Conservation (phyloP, 2,797 vertebrate species). For the Lepilemur ruficaudatus region DNA sequence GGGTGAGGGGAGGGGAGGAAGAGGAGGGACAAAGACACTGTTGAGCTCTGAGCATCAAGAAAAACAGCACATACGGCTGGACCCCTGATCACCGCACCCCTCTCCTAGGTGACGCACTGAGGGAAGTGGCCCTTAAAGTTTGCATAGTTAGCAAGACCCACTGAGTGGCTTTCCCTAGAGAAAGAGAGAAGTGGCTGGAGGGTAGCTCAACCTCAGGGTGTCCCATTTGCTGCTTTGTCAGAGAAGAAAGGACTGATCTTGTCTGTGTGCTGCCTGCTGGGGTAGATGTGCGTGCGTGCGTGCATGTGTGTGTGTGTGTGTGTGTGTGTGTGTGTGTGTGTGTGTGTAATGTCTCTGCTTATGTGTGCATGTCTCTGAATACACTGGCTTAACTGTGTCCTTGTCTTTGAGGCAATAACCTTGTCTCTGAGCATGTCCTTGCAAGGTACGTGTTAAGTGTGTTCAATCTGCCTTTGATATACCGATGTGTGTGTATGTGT, state of each 20-base stretch:
- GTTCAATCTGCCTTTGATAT: neutral
- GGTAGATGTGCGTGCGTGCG: neutral
- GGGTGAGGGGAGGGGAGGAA: neutral
- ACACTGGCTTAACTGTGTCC: neutral
- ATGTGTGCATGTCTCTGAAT: neutral
- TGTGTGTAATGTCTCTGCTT: neutral
- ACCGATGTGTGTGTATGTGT: neutral
- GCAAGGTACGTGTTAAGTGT: neutral
- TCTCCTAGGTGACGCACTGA: neutral
- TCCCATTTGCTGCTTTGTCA: neutral
- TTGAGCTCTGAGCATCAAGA: neutral
- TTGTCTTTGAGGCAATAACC: conserved; percentile 33
- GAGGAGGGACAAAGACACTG: neutral
- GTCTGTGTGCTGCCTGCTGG: neutral
- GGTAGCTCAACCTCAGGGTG: neutral
- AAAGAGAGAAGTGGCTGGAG: neutral
- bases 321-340: neutral
- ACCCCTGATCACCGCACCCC: neutral
- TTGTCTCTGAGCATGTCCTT: conserved; percentile 45
- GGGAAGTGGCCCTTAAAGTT: neutral
- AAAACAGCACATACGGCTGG: neutral
- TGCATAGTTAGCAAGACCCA: neutral
- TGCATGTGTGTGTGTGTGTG: neutral
- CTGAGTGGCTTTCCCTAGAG: neutral
- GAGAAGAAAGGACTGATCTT: neutral